Percentiles rank a stretch among this genome's conserved stretches.
Evolutionary conservation across 2,888 invertebrate genomes (phyloP).

Genomic region (Aleiodes testaceus): DNA sequence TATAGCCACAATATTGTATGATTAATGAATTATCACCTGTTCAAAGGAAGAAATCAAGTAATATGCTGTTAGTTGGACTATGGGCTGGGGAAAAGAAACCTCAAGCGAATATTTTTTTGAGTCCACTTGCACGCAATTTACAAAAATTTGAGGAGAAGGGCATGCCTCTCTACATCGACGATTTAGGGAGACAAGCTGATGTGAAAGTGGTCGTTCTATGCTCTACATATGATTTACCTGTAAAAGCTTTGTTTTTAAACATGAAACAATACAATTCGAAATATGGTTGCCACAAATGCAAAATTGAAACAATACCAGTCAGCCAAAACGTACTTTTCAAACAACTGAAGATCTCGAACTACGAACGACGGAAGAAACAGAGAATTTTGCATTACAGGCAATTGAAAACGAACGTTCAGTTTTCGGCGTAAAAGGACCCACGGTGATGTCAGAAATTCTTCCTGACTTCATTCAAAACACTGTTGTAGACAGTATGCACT

Average conservation of each 20-base stretch:
- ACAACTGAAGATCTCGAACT: not conserved
- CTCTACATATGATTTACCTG: slow-evolving; percentile 32
- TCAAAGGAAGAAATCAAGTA: slow-evolving; percentile 35
- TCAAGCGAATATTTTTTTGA: slow-evolving; percentile 31
- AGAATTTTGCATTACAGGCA: not conserved
- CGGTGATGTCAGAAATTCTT: not conserved
- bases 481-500: slow-evolving; percentile 49
- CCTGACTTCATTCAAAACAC: slow-evolving; percentile 12
- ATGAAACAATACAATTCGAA: slow-evolving; percentile 27
- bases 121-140: slow-evolving; percentile 9
- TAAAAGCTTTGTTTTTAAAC: slow-evolving; percentile 30
- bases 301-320: not conserved
- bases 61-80: slow-evolving; percentile 40
- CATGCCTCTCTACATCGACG: not conserved
- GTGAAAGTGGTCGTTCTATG: not conserved
- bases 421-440: slow-evolving; percentile 47
- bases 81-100: slow-evolving; percentile 45
- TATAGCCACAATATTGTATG: slow-evolving; percentile 45
- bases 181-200: not conserved
- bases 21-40: slow-evolving; percentile 40
- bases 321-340: not conserved
- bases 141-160: not conserved
- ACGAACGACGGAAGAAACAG: slow-evolving; percentile 27
- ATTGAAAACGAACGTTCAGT: not conserved
- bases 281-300: slow-evolving; percentile 38